These are phyloP conservation scores for Drosophila subpulchrella DNA, from an alignment of 1,140 invertebrate genomes.

Conservation along the genomic window DNA sequence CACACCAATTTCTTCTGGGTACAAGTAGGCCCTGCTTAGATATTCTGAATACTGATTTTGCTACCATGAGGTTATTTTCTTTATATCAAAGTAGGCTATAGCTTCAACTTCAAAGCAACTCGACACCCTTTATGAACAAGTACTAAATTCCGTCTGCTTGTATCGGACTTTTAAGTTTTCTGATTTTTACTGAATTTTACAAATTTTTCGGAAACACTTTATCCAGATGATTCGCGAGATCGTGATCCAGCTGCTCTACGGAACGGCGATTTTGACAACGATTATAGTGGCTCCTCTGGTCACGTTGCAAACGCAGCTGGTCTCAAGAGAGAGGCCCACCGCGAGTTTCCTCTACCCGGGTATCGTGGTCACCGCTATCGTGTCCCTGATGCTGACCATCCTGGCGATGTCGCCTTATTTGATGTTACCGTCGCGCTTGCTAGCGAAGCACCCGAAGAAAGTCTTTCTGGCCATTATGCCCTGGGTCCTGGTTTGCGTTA, in stretches of 20 bases:
- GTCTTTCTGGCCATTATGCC: constrained; percentile 3
- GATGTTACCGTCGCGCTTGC: not conserved
- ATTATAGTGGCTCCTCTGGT: not conserved
- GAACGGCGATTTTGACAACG: not conserved
- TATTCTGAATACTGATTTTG: too few relatives aligned
- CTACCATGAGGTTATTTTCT: too few relatives aligned
- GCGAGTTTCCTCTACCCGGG: not conserved
- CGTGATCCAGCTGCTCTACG: not conserved
- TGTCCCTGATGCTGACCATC: not conserved
- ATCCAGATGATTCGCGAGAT: not conserved
- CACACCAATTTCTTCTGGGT: too few relatives aligned
- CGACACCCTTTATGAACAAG: not conserved
- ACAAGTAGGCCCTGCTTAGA: too few relatives aligned
- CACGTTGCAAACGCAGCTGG: not conserved
- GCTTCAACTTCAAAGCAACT: not conserved
- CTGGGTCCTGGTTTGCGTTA: not conserved
- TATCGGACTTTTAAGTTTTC: not conserved
- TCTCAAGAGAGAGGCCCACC: not conserved
- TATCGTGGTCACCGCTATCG: not conserved
- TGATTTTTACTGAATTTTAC: not conserved
- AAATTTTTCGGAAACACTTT: not conserved
- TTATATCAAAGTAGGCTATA: not conserved
- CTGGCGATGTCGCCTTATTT: not conserved
- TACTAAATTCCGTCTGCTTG: not conserved
- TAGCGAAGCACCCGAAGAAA: not conserved